A percentile compares a stretch with the other conserved stretches of the same genome.
phyloP scores from a whole-genome alignment of 1,140 invertebrate species.

The Ridgeia piscesae region DNA sequence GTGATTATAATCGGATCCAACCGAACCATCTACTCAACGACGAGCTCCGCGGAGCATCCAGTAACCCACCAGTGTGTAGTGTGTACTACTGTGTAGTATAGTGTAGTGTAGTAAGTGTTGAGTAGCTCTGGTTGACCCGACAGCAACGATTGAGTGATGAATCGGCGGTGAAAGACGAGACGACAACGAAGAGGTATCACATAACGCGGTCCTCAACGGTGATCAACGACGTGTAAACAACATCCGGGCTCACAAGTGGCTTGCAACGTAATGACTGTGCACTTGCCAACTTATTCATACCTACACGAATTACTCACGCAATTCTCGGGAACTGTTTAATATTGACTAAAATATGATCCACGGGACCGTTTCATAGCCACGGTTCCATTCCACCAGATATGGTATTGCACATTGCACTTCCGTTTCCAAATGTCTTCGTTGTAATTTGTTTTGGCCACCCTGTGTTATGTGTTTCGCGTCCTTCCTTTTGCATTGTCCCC shows the following conservation, averaged over 20 bases:
- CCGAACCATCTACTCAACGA: too few relatives aligned
- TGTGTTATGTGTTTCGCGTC: too few relatives aligned
- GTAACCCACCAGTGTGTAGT: too few relatives aligned
- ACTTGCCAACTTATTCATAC: neutral
- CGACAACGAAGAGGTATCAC: neutral
- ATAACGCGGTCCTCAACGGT: neutral
- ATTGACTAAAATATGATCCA: neutral
- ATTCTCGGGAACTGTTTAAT: neutral
- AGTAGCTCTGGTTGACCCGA: neutral
- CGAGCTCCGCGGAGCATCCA: too few relatives aligned
- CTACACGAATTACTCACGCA: neutral
- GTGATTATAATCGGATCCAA: too few relatives aligned
- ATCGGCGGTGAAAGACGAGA: neutral
- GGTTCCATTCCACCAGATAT: too few relatives aligned
- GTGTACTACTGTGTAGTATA: neutral
- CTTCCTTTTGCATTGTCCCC: too few relatives aligned
- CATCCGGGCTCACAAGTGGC: neutral
- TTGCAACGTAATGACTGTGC: neutral
- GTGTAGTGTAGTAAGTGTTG: neutral
- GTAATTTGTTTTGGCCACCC: too few relatives aligned
- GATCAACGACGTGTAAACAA: neutral
- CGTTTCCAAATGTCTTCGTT: too few relatives aligned
- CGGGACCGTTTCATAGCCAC: too few relatives aligned
- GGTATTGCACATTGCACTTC: too few relatives aligned
- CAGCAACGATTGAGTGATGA: neutral